These are phyloP conservation scores for Thysanoteuthis rhombus DNA, from an alignment of 2,888 invertebrate species.

Conservation along the genomic window DNA sequence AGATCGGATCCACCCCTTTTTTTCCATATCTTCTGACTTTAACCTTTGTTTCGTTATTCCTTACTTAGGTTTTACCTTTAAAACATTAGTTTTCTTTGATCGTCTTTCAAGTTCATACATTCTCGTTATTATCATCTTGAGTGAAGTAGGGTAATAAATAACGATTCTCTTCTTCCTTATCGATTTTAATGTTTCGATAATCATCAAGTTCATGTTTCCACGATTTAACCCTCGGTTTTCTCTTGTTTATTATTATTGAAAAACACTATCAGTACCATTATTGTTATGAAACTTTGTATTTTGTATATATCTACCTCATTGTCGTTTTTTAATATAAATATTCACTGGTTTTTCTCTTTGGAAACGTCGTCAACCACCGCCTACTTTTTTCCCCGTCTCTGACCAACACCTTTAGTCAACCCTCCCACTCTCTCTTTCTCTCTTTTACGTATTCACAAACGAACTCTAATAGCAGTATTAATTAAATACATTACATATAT, in stretches of 20 bases:
- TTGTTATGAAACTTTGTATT: background rate
- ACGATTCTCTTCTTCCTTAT: background rate
- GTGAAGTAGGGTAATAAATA: background rate
- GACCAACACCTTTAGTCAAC: background rate
- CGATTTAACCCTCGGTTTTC: background rate
- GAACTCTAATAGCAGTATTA: background rate
- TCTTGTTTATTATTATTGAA: background rate
- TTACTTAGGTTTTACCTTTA: background rate
- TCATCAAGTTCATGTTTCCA: background rate
- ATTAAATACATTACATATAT: background rate
- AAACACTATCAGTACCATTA: background rate
- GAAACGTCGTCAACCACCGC: background rate
- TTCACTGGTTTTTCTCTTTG: background rate
- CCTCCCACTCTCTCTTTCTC: background rate
- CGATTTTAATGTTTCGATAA: background rate
- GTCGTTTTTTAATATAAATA: background rate
- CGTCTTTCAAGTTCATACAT: background rate
- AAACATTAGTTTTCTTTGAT: background rate
- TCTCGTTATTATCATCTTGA: background rate
- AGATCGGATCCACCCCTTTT: background rate
- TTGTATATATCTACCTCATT: background rate
- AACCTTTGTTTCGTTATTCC: background rate
- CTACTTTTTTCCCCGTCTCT: background rate
- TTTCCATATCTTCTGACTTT: background rate
- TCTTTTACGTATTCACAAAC: constrained; percentile 12